Evolutionary conservation across 2,797 vertebrate genomes (phyloP).

Genomic region (Carduelis carduelis): DNA sequence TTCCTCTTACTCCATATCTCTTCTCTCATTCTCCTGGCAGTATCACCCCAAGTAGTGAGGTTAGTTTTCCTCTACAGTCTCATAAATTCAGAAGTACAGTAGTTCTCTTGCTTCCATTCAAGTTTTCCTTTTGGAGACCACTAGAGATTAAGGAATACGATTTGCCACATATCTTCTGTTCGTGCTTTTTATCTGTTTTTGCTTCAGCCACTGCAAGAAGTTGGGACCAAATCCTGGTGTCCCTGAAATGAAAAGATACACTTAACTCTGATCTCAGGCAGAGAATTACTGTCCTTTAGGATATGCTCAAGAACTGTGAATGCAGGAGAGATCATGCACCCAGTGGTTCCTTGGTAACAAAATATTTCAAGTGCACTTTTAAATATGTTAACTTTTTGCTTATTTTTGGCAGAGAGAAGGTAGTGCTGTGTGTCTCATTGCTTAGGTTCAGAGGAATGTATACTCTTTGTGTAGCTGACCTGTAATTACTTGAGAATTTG

Average conservation of each 20-base stretch:
- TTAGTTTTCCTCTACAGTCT: background rate
- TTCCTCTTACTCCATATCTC: background rate
- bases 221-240: background rate
- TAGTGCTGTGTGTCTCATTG: background rate
- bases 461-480: conserved; percentile 54
- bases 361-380: conserved; percentile 30
- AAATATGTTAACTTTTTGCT: conserved; percentile 41
- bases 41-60: background rate
- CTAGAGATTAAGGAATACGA: background rate
- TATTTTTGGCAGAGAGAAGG: conserved; percentile 7
- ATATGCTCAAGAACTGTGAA: background rate
- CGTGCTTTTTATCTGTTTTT: background rate
- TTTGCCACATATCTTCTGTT: background rate
- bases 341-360: conserved; percentile 34
- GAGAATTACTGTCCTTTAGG: background rate
- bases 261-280: background rate
- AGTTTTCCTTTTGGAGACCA: background rate
- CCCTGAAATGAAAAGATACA: background rate
- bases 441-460: conserved; percentile 44
- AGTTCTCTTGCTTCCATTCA: background rate
- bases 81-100: background rate
- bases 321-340: background rate
- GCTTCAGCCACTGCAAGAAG: background rate
- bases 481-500: conserved; percentile 70
- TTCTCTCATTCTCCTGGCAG: background rate